Evolutionary conservation across 2,113 vertebrate genomes (phyloP).

Genomic region (Haliaeetus leucogaster): DNA sequence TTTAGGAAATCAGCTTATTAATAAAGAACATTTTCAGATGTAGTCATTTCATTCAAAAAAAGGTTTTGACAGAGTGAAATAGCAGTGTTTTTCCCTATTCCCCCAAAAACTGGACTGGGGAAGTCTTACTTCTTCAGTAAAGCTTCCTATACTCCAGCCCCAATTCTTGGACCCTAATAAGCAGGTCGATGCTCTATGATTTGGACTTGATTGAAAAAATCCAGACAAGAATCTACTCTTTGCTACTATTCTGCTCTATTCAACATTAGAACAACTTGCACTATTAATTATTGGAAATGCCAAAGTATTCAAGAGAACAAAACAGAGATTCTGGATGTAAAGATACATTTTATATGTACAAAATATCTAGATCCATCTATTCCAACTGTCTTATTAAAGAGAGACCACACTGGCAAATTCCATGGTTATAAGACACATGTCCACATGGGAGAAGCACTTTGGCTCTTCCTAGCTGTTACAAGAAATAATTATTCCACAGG

Average conservation of each 20-base stretch:
- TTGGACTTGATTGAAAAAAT: not conserved
- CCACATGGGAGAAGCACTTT: not conserved
- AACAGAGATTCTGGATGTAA: not conserved
- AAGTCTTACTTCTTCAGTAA: not conserved
- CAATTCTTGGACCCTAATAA: not conserved
- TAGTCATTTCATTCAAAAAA: not conserved
- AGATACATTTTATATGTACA: not conserved
- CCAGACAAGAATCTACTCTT: not conserved
- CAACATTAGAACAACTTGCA: not conserved
- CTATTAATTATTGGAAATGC: not conserved
- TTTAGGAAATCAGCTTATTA: not conserved
- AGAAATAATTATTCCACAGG: not conserved
- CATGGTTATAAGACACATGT: not conserved
- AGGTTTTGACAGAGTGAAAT: not conserved
- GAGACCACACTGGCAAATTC: not conserved
- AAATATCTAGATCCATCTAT: not conserved
- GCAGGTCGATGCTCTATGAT: not conserved
- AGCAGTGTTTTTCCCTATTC: not conserved
- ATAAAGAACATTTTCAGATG: not conserved
- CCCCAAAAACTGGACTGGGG: not conserved
- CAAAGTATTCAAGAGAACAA: not conserved
- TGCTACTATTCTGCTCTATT: not conserved
- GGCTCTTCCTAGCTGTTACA: not conserved
- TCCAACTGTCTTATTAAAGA: not conserved
- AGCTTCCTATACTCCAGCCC: not conserved